A percentile compares a stretch with the other conserved stretches of the same genome.
phyloP scores from a whole-genome alignment of 1,140 invertebrate species.

The Philaenus spumarius region DNA sequence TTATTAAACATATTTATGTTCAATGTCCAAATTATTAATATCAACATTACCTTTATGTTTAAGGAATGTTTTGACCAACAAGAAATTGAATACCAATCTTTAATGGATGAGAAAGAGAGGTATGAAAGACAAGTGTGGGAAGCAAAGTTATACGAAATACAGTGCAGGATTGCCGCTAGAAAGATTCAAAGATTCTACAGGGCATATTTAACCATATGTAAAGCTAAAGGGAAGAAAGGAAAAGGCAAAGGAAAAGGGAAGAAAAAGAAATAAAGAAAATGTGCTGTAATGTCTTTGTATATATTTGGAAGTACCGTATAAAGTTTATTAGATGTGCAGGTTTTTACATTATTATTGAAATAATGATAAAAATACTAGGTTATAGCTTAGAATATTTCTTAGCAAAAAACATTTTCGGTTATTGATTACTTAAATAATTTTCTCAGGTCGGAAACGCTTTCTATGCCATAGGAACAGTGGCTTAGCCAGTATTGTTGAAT shows the following conservation, averaged over 20 bases:
- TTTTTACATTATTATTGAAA: too few species aligned
- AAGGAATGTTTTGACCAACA: slow-evolving; percentile 17
- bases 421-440: too few species aligned
- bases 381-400: too few species aligned
- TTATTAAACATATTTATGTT: neutral
- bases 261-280: slow-evolving; percentile 13
- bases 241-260: slow-evolving; percentile 6
- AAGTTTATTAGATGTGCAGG: too few species aligned
- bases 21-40: neutral
- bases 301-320: too few species aligned
- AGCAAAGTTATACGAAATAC: slow-evolving; percentile 12
- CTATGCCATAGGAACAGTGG: too few species aligned
- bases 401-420: too few species aligned
- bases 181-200: slow-evolving; percentile 9
- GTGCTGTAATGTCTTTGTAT: too few species aligned
- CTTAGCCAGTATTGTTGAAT: too few species aligned
- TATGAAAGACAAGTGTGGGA: slow-evolving; percentile 14
- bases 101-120: slow-evolving; percentile 17
- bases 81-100: slow-evolving; percentile 8
- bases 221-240: slow-evolving; percentile 6
- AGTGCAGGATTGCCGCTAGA: slow-evolving; percentile 5
- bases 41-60: neutral
- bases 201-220: slow-evolving; percentile 1
- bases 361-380: too few species aligned
- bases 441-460: too few species aligned